Evolutionary conservation across 2,113 vertebrate species (phyloP), one percentile per base, ranked within the genome.

Genomic region (Collichthys lucidus): DNA sequence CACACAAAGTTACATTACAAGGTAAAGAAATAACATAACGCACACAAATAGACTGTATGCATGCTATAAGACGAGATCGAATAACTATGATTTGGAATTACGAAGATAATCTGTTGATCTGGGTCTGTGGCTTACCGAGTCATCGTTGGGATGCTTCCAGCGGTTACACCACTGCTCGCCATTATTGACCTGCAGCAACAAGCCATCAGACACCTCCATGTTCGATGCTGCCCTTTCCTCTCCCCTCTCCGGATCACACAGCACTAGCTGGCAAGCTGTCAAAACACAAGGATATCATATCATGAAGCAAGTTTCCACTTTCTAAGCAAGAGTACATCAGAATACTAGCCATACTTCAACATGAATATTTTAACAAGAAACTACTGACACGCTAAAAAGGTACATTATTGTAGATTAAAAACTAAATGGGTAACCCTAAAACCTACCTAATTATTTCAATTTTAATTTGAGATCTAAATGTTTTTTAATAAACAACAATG

Each of bases 151-250:
- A 80, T 92, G 88, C 78, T 95, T 95, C 90, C 93, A 92, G 77
- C 85, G 91, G 84, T 91, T 92, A 47, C 79, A 91, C 86, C 92
- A 93, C 76, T 93, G 92, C 60, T 95, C 94, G 44, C 93, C 92
- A 57, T 92, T 94, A 88, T 91, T 94, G 85, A 94, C 93, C 87
- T 93, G 93, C 76, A 94, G 93, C 88, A 95, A 62, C 75, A 94
- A 69, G 61, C 92, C 91, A 74, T 95, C 95, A 11, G 93, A 93
- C 86, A 90, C 69, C 79, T 86, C 91, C 92, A 94, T 93, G 9
- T 77, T 91, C 83, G 83, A 89, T 49, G 70, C 78, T 46, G 49
- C 79, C 70, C 77, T 85, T 86, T 82, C 63, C 66, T 56, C 87
- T 84, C 57, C 83, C 35, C 35, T 40, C 81, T 83, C 57, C 74